Base-by-base conservation (phyloP, 2,888 invertebrate species). In the Bhutanitis thaidina region DNA sequence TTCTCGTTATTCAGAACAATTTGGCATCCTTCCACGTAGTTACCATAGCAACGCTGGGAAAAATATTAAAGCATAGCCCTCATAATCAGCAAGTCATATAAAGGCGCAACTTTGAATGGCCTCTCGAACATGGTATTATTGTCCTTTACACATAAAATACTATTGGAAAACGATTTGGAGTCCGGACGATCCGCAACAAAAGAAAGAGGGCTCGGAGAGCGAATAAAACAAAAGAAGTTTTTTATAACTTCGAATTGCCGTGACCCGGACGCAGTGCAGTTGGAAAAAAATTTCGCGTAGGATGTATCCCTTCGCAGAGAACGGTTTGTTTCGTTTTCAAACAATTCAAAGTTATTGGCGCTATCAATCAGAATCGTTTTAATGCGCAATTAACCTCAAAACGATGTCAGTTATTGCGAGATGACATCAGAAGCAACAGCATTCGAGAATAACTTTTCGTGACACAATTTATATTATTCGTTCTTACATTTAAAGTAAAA, bases 81-180 rank as follows among this genome's bases (percentile, higher is more conserved):
- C 52, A 56, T 60, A 61, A 65, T 61, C 56, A 58, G 59, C 58
- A 55, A 56, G 57, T 57, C 58, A 52, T 49, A 44, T 51, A 51
- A 62, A 64, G 60, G 64, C 64, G 56, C 43, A 48, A 44, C 53
- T 44, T 63, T 60, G 64, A 67, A 71, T 64, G 67, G 67, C 67
- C 69, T 62, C 67, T 53, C 61, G 61, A 68, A 64, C 77, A 68
- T 75, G 34, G 72, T 77, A 79, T 82, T 79, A 82, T 80, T 80
- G 75, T 79, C 79, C 78, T 77, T 81, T 79, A 80, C 77, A 74
- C 71, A 80, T 74, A 78, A 74, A 81, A 77, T 76, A 74, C 69
- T 85, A 85, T 85, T 67, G 83, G 84, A 83, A 85, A 85, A 84
- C 86, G 79, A 85, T 86, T 84, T 74, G 67, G 65, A 67, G 69